phyloP scores from a whole-genome alignment of 92 coral and sea anemone species.

The Umimayanthus chanpuru region DNA sequence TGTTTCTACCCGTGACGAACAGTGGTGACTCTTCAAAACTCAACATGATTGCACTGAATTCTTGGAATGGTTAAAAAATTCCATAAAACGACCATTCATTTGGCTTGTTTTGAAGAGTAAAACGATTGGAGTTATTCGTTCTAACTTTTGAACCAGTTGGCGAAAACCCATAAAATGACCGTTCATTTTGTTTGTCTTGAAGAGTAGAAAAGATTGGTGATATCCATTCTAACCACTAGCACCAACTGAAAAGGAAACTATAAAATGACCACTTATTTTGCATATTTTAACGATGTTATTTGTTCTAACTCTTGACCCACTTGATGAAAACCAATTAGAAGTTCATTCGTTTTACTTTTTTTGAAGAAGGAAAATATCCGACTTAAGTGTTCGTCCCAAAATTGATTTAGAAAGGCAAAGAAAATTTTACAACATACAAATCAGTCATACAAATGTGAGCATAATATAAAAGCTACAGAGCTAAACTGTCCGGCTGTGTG shows the following conservation, averaged over 20 bases:
- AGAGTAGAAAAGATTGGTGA: not conserved
- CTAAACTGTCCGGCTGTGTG: no score
- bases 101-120: not conserved
- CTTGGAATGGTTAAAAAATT: not conserved
- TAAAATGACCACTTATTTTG: not conserved
- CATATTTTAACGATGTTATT: not conserved
- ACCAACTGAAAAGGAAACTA: not conserved
- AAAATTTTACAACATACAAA: no score
- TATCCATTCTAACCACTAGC: not conserved
- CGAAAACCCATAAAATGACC: not conserved
- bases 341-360: not conserved
- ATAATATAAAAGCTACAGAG: no score
- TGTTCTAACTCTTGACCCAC: not conserved
- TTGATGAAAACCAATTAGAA: not conserved
- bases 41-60: not conserved
- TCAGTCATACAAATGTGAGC: no score
- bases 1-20: not conserved
- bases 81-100: not conserved
- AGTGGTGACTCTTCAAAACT: not conserved
- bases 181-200: conserved; percentile 4
- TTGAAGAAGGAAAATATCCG: no score
- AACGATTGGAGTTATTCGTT: conserved; percentile 1
- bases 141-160: not conserved
- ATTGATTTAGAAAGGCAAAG: not conserved
- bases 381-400: no score